Conservation (phyloP, 1,140 invertebrate genomes). For the Chrysomallon squamiferum region DNA sequence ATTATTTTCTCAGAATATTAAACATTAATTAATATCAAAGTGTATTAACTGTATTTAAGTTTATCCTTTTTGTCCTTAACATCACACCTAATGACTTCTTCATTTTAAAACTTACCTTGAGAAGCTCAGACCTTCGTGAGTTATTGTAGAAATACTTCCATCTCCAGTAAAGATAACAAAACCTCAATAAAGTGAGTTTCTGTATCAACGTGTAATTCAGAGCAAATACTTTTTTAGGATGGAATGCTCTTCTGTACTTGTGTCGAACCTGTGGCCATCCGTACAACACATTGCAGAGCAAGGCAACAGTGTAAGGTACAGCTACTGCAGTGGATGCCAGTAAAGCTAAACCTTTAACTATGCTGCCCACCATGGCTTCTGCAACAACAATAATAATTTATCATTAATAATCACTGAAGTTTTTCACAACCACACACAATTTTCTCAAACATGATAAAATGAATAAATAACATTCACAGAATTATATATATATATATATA, state of each 20-base stretch:
- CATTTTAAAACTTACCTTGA: constrained; percentile 59
- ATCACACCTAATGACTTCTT: too few species aligned
- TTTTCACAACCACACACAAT: too few species aligned
- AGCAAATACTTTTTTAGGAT: constrained; percentile 56
- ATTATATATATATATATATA: too few species aligned
- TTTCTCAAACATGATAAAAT: too few species aligned
- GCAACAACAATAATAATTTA: background rate
- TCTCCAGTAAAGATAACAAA: constrained; percentile 38
- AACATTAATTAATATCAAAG: too few species aligned
- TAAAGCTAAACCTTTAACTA: constrained; percentile 23
- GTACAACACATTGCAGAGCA: constrained; percentile 52
- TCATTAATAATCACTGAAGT: too few species aligned
- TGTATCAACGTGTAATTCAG: constrained; percentile 52
- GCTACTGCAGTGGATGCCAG: constrained; percentile 39
- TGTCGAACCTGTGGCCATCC: constrained; percentile 47
- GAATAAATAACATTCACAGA: too few species aligned
- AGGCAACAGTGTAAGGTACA: constrained; percentile 52
- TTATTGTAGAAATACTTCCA: constrained; percentile 54
- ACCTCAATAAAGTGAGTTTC: constrained; percentile 42
- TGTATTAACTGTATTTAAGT: too few species aligned
- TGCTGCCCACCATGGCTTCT: constrained; percentile 21
- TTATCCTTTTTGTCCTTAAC: too few species aligned
- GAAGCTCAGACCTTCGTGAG: constrained; percentile 29
- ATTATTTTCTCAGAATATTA: too few species aligned
- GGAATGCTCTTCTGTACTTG: constrained; percentile 42